Percentiles rank a stretch among this genome's conserved stretches.
phyloP scores from a whole-genome alignment of 2,888 invertebrate species.

The Sphaerophoria rueppellii region DNA sequence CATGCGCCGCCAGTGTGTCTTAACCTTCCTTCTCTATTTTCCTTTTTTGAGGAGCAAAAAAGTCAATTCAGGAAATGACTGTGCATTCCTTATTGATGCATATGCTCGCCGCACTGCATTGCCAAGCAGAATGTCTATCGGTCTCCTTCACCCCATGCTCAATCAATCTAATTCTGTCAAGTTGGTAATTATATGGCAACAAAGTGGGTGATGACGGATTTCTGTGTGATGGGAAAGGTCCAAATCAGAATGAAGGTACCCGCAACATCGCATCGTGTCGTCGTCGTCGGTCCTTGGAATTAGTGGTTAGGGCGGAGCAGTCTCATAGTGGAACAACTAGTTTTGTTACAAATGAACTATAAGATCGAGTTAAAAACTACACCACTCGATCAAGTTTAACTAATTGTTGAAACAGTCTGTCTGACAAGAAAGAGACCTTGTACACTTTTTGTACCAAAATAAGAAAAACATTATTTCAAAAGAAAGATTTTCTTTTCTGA shows the following conservation, averaged over 20 bases:
- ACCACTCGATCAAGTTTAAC: constrained; percentile 4
- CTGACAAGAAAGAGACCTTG: not conserved
- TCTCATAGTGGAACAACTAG: not conserved
- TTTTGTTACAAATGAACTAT: not conserved
- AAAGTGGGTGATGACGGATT: constrained; percentile 54
- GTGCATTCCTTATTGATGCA: constrained; percentile 39
- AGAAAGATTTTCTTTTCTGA: no score
- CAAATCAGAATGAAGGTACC: not conserved
- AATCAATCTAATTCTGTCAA: constrained; percentile 66
- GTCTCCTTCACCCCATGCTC: constrained; percentile 50
- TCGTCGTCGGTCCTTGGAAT: not conserved
- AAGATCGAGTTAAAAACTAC: constrained; percentile 35
- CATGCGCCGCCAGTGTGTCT: not conserved
- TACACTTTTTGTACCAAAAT: not conserved
- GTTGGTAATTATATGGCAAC: constrained; percentile 65
- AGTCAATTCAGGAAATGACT: constrained; percentile 64
- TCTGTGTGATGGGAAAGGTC: constrained; percentile 22
- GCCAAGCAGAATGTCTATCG: not conserved
- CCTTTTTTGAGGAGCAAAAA: constrained; percentile 8
- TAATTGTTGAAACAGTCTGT: constrained; percentile 53
- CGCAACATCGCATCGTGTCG: not conserved
- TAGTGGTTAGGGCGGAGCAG: constrained; percentile 15
- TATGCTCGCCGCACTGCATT: not conserved
- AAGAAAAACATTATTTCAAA: no score
- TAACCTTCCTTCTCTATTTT: constrained; percentile 1